Percentiles rank a stretch among this genome's conserved stretches.
phyloP scores from a whole-genome alignment of 2,797 vertebrate genomes.

The Typhlichthys subterraneus region DNA sequence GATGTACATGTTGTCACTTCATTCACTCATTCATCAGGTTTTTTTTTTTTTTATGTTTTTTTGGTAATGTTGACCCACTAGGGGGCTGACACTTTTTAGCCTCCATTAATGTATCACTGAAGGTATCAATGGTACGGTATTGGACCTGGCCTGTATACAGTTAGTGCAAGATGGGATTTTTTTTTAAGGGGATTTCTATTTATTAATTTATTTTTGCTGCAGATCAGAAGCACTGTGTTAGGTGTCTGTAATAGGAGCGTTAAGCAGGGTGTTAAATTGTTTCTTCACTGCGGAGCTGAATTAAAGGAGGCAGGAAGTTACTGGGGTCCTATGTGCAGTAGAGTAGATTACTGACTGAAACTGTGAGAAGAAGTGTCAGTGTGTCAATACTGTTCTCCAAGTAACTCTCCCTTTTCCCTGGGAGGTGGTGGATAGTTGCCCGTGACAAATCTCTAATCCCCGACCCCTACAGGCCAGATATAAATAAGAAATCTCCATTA shows the following conservation, averaged over 20 bases:
- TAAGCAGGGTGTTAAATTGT: conserved; percentile 6
- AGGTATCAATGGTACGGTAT: neutral
- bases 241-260: neutral
- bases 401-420: conserved; percentile 25
- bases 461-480: conserved; percentile 44
- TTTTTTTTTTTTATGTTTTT: conserved; percentile 59
- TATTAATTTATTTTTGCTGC: no score
- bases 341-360: conserved; percentile 19
- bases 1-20: conserved; percentile 63
- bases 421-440: conserved; percentile 37
- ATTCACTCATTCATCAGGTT: conserved; percentile 51
- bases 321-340: conserved; percentile 10
- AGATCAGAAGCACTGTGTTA: conserved; percentile 8
- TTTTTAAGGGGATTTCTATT: no score
- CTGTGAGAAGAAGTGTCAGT: conserved; percentile 32
- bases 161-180: conserved; percentile 7
- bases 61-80: conserved; percentile 26
- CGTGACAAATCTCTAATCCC: conserved; percentile 32
- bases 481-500: conserved; percentile 65
- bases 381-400: conserved; percentile 26
- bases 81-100: conserved; percentile 1
- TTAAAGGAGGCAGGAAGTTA: neutral
- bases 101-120: neutral
- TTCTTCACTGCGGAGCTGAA: conserved; percentile 20
- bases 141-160: conserved; percentile 5